Evolutionary conservation across 2,888 invertebrate genomes (phyloP).

Genomic region (Monopis laevigella): DNA sequence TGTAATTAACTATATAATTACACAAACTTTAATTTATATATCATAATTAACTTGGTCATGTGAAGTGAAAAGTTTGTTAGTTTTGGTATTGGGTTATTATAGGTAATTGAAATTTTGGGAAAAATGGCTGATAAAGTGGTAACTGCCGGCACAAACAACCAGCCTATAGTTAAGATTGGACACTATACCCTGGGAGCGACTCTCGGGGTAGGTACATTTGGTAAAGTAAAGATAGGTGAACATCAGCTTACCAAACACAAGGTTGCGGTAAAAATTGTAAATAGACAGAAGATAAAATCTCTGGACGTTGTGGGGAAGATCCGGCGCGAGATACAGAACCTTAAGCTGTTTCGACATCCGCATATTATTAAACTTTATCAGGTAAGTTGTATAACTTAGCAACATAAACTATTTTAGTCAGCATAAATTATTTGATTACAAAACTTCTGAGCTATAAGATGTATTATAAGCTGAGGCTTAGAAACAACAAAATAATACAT

Average conservation of each 20-base stretch:
- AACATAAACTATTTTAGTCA: not conserved
- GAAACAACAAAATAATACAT: not conserved
- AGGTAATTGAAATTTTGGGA: constrained; percentile 14
- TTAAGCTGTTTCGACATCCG: constrained; percentile 98
- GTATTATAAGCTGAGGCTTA: too few species aligned
- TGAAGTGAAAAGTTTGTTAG: too few species aligned
- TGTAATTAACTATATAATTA: too few species aligned
- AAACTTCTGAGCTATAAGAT: too few species aligned
- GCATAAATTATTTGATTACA: not conserved
- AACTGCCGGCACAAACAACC: constrained; percentile 46
- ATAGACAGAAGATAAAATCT: constrained; percentile 98
- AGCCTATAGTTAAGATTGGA: constrained; percentile 94
- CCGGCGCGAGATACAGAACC: constrained; percentile 97
- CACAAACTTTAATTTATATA: too few species aligned
- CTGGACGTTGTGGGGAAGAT: constrained; percentile 99
- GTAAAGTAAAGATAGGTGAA: constrained; percentile 99
- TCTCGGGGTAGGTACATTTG: constrained; percentile 97
- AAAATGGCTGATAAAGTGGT: constrained; percentile 48
- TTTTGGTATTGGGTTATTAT: too few species aligned
- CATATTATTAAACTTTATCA: constrained; percentile 98
- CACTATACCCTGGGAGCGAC: constrained; percentile 92
- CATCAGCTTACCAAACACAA: constrained; percentile 98
- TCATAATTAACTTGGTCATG: too few species aligned
- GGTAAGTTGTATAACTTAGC: constrained; percentile 62
- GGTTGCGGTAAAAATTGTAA: constrained; percentile 98